Evolutionary conservation across 92 coral and sea anemone genomes (phyloP).

Genomic region (Phymanthus crucifer): DNA sequence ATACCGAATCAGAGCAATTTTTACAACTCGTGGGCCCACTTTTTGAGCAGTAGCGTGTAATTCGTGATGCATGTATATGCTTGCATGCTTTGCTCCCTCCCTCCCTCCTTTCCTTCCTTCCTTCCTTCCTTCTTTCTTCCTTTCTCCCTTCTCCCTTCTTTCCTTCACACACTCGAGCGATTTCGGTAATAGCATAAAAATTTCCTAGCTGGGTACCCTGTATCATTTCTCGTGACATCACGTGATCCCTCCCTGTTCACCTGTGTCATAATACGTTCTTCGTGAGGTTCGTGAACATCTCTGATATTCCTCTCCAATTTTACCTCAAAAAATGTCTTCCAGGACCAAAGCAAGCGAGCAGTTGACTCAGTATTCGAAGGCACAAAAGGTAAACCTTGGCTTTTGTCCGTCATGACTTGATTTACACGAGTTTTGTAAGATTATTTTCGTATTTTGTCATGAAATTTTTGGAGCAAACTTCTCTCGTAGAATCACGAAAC

Average conservation of each 20-base stretch:
- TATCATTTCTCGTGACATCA: conserved; percentile 2
- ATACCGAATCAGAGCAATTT: not conserved
- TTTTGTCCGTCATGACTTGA: not conserved
- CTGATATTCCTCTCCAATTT: not conserved
- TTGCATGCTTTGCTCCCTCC: too few relatives aligned
- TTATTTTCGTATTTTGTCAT: not conserved
- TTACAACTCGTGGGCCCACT: too few relatives aligned
- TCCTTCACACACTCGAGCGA: too few relatives aligned
- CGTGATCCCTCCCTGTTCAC: not conserved
- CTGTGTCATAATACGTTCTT: not conserved
- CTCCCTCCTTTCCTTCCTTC: too few relatives aligned
- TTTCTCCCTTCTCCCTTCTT: too few relatives aligned
- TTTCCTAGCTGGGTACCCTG: conserved; percentile 22
- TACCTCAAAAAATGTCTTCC: conserved; percentile 55
- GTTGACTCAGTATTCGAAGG: conserved; percentile 62
- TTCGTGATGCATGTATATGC: too few relatives aligned
- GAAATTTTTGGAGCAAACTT: not conserved
- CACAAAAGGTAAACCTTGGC: conserved; percentile 61
- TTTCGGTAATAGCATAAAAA: too few relatives aligned
- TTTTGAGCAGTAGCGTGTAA: too few relatives aligned
- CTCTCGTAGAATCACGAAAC: too few relatives aligned
- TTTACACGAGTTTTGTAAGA: not conserved
- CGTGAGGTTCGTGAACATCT: too few relatives aligned
- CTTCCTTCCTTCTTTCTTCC: too few relatives aligned
- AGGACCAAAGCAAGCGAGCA: conserved; percentile 84